A percentile compares a stretch with the other conserved stretches of the same genome.
These are phyloP conservation scores for Aix galericulata DNA, from an alignment of 2,113 vertebrate species.

Conservation along the genomic window DNA sequence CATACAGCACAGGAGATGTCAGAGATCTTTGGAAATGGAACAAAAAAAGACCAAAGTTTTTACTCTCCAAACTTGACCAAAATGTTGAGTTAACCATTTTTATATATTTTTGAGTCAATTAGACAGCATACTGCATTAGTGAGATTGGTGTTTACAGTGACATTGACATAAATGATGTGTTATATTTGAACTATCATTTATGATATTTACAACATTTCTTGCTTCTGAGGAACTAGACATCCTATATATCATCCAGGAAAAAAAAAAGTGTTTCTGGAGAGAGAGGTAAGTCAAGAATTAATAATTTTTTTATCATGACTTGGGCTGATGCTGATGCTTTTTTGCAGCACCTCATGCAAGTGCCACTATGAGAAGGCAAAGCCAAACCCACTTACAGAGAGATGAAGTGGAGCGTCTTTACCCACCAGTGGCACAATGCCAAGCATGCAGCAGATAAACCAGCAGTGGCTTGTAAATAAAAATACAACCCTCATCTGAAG, in stretches of 20 bases:
- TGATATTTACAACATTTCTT: background rate
- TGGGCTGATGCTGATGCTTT: background rate
- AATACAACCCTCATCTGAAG: too few relatives aligned
- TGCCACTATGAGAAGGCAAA: background rate
- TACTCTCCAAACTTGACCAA: background rate
- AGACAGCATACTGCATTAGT: background rate
- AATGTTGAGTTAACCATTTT: background rate
- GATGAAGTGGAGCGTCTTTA: background rate
- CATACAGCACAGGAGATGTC: background rate
- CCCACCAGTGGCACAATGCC: too few relatives aligned
- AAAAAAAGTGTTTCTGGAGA: background rate
- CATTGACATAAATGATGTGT: background rate
- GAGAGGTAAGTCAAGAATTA: background rate
- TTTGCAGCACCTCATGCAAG: background rate
- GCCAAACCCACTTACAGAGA: background rate
- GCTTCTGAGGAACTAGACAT: background rate
- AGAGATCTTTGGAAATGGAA: background rate
- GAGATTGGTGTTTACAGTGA: background rate
- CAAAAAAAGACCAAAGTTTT: background rate
- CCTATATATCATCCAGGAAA: background rate
- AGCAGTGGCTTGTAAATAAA: background rate
- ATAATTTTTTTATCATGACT: background rate
- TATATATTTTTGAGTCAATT: background rate
- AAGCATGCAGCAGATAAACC: background rate
- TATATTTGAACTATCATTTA: background rate